Base-by-base conservation (phyloP, 2,797 vertebrate species). In the Synaphobranchus kaupii region DNA sequence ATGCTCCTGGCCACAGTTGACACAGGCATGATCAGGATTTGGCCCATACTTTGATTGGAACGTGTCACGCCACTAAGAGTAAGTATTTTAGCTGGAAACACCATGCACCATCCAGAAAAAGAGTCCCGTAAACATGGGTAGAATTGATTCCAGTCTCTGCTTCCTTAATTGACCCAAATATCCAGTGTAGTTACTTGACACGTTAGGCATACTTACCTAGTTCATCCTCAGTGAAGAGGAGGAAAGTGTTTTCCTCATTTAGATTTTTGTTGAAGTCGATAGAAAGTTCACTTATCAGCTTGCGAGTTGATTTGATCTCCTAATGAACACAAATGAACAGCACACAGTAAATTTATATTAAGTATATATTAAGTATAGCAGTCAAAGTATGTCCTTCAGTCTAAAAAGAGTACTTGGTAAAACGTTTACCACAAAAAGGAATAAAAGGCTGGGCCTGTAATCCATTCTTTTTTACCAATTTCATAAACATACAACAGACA, bases 231-330 rank as follows among this genome's bases (percentile, higher is more conserved):
- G 96, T 96, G 91, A 99, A 98, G 9, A 94, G 54, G 28, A 99
- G 95, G 89, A 91, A 96, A 0, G 96, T 97, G 54, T 95, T 96
- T 87, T 99, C 97, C 89, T 99, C 98, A 63, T 98, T 99, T 91
- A 99, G 92, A 90, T 99, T 99, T 94, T 95, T 96, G 95, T 97
- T 98, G 54, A 99, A 99, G 91, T 99, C 97, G 87, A 99, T 99
- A 91, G 97, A 97, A 1, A 99, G 96, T 44, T 98, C 96, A 91
- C 95, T 97, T 88, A 98, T 94, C 66, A 93, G 96, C 94, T 98
- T 98, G 90, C 97, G 98, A 60, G 94, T 96, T 20, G 50, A 92
- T 94, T 97, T 98, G 88, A 99, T 97, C 96, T 99, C 97, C 98
- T 99, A 56, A 0, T 20, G 50, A 80, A 71, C 85, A 12, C 89